phyloP scores from a whole-genome alignment of 2,888 invertebrate species.

The Rosalia funebris region DNA sequence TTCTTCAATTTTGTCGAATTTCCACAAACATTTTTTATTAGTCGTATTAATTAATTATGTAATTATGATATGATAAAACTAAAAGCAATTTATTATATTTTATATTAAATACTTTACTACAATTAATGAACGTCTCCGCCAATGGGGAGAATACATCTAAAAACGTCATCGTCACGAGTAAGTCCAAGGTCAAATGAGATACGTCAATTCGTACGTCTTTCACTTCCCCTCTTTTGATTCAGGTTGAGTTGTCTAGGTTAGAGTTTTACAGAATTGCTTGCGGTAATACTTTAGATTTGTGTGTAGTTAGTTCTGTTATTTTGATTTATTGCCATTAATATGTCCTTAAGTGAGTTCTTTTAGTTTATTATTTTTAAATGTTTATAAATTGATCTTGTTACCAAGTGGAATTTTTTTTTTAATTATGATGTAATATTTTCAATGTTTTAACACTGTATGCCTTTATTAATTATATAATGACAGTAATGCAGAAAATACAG shows the following conservation, averaged over 20 bases:
- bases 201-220: neutral
- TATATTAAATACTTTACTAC: too few relatives aligned
- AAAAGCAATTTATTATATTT: too few relatives aligned
- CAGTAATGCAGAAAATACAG: neutral
- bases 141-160: neutral
- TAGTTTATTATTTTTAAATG: constrained; percentile 4
- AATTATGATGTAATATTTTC: constrained; percentile 12
- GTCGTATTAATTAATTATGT: too few relatives aligned
- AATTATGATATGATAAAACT: too few relatives aligned
- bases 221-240: neutral
- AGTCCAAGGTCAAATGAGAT: constrained; percentile 9
- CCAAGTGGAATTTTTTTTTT: constrained; percentile 3
- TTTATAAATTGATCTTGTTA: constrained; percentile 4
- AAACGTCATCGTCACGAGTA: neutral
- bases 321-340: constrained; percentile 10
- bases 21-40: too few relatives aligned
- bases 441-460: neutral
- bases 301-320: constrained; percentile 8
- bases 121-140: too few relatives aligned
- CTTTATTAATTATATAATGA: neutral
- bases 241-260: constrained; percentile 8
- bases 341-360: constrained; percentile 26
- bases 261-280: neutral
- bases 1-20: too few relatives aligned
- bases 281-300: constrained; percentile 5